Conservation (phyloP, 2,113 vertebrate species). For the Trematocara macrostoma region DNA sequence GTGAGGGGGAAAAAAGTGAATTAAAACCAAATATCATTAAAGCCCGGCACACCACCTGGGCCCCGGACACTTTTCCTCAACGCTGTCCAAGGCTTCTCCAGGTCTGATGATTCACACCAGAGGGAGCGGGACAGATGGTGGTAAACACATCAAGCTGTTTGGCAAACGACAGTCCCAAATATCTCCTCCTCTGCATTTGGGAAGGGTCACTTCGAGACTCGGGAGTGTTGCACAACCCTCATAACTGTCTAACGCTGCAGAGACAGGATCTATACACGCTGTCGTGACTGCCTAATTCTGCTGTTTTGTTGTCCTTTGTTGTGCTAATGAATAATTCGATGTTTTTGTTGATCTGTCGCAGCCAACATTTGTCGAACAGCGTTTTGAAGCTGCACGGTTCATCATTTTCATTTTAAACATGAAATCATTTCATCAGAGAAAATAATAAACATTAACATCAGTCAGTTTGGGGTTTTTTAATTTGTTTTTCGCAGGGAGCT, state of each 20-base stretch:
- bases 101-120: slow-evolving; percentile 32
- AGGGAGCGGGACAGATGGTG: slow-evolving; percentile 50
- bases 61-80: neutral
- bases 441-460: neutral
- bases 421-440: neutral
- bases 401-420: neutral
- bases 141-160: slow-evolving; percentile 44
- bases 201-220: slow-evolving; percentile 15
- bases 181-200: neutral
- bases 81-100: slow-evolving; percentile 8
- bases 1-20: neutral
- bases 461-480: neutral
- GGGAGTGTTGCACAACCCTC: neutral
- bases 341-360: neutral
- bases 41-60: slow-evolving; percentile 25
- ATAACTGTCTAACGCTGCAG: neutral
- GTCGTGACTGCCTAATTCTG: neutral
- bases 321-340: neutral
- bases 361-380: neutral
- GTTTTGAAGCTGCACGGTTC: neutral
- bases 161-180: neutral
- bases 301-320: neutral
- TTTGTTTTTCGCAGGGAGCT: neutral
- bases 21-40: slow-evolving; percentile 42
- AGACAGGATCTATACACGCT: neutral